phyloP scores from a whole-genome alignment of 2,888 invertebrate species.

The Steinernema hermaphroditum region DNA sequence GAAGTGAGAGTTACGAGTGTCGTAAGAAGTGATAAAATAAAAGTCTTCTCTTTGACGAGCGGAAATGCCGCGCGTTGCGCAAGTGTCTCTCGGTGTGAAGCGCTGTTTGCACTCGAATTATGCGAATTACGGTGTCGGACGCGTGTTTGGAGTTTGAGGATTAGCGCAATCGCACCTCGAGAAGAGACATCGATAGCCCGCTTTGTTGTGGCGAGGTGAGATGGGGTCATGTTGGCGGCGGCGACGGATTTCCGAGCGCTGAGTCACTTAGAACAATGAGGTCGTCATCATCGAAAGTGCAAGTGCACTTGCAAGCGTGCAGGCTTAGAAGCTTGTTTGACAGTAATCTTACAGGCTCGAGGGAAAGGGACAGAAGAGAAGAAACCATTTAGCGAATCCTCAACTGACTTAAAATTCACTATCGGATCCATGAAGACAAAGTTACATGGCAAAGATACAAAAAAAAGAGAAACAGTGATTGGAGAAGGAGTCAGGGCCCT shows the following conservation, averaged over 20 bases:
- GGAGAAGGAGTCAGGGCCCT: no score
- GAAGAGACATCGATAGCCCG: neutral
- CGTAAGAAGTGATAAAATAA: neutral
- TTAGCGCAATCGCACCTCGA: slow-evolving; percentile 20
- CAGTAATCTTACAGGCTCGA: no score
- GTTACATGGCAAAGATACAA: no score
- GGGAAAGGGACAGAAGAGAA: no score
- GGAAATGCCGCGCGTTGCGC: slow-evolving; percentile 22
- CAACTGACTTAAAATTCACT: no score
- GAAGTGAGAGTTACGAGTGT: neutral
- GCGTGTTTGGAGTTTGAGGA: slow-evolving; percentile 18
- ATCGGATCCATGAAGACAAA: no score
- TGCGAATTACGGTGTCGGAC: slow-evolving; percentile 30
- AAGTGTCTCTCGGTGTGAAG: slow-evolving; percentile 16
- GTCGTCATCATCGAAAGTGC: no score
- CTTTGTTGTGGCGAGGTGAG: slow-evolving; percentile 24
- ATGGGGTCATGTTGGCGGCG: slow-evolving; percentile 4
- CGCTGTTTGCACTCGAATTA: slow-evolving; percentile 15
- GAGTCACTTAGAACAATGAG: neutral
- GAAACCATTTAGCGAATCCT: no score
- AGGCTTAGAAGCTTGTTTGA: no score
- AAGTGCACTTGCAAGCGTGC: no score
- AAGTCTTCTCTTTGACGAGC: slow-evolving; percentile 14
- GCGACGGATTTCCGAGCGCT: neutral
- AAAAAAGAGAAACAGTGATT: no score